Evolutionary conservation across 2,888 invertebrate genomes (phyloP), one percentile per base, ranked within the genome.

Genomic region (Zygaena filipendulae): DNA sequence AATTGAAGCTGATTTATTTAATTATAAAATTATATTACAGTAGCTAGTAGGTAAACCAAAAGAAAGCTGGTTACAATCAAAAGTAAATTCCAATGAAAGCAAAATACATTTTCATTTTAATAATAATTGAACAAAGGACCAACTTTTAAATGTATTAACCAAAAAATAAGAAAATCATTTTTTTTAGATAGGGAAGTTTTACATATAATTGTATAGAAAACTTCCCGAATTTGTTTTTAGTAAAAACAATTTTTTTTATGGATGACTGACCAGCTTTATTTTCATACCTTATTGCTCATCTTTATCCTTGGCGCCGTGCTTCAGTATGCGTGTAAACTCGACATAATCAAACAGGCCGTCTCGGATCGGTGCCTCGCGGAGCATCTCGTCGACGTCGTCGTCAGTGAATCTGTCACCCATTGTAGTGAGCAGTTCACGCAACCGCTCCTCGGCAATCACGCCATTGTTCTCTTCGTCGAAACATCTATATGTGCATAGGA

Each of bases 381-480:
- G 92, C 94, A 99, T 97, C 69, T 98, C 97, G 64, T 99, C 99
- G 1, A 99, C 97, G 69, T 97, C 97, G 56, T 97, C 97, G 54
- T 97, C 97, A n/a, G 91, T 87, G 66, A 92, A 92, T 23, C 97
- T 84, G 71, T 98, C 97, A 3, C 97, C 98, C 97, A 98, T 98
- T 1, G 97, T 92, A 3, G 96, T 97, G 10, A 99, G 82, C 25
- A 99, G 82, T 66, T 99, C 99, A 18, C 97, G 85, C 21, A 99
- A 84, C 34, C 95, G 88, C 50, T 99, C 98, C 63, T 98, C 97
- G 47, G 91, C 90, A 39, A 98, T 90, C 30, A 90, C 88, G 1
- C 97, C 97, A 43, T 81, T 87, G 60, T 97, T 97, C 49, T 97
- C 97, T 66, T 98, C 98, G 63, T 99, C 99, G 64, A 99, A 99